Evolutionary conservation across 1,140 invertebrate genomes (phyloP).

Genomic region (Neelides sp.): DNA sequence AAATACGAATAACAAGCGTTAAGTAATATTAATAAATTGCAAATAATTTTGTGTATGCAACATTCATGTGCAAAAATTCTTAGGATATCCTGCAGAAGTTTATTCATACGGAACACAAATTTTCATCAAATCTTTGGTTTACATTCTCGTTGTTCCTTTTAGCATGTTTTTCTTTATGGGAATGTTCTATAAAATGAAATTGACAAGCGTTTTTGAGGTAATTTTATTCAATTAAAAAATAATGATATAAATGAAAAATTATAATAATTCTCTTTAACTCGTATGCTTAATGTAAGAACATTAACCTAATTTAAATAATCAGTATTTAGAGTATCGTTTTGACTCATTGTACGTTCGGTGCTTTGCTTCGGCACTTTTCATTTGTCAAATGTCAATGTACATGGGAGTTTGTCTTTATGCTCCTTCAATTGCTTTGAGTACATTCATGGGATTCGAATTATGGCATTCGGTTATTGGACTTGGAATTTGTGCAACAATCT

Average conservation of each 20-base stretch:
- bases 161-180: constrained; percentile 30
- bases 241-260: not conserved
- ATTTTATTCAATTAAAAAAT: not conserved
- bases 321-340: constrained; percentile 29
- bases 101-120: constrained; percentile 28
- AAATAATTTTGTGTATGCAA: not conserved
- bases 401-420: constrained; percentile 31
- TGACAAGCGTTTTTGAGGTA: constrained; percentile 31
- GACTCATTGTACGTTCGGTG: constrained; percentile 21
- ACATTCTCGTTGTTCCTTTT: constrained; percentile 21
- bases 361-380: constrained; percentile 29
- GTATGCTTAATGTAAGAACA: too few relatives aligned
- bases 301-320: too few relatives aligned
- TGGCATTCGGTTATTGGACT: constrained; percentile 29
- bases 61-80: not conserved
- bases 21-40: not conserved
- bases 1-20: not conserved
- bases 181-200: constrained; percentile 30
- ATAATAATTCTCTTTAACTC: constrained; percentile 1
- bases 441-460: constrained; percentile 28
- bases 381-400: constrained; percentile 28
- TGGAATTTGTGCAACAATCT: constrained; percentile 30
- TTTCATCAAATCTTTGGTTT: constrained; percentile 23
- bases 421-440: constrained; percentile 24
- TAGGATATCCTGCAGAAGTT: constrained; percentile 29